Conservation (phyloP, 2,797 vertebrate genomes). For the Squalus acanthias region DNA sequence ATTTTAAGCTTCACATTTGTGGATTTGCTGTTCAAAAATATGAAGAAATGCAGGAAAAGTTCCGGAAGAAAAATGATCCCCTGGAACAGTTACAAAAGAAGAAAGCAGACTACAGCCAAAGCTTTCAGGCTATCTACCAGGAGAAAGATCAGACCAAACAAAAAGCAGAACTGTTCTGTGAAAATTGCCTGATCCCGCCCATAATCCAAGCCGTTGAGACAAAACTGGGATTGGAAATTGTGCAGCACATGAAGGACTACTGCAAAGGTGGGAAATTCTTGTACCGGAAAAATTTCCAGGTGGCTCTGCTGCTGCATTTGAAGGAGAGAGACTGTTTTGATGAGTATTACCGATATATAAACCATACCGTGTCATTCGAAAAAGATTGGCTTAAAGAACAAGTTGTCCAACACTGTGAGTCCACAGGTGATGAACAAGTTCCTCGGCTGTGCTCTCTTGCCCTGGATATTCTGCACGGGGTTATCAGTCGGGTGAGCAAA, state of each 20-base stretch:
- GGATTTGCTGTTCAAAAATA: no score
- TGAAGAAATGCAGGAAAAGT: no score
- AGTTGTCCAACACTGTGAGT: no score
- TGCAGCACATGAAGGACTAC: not conserved
- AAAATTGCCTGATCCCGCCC: no score
- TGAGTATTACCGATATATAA: not conserved
- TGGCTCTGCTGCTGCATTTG: not conserved
- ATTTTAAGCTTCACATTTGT: not conserved
- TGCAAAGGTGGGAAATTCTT: not conserved
- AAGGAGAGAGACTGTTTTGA: not conserved
- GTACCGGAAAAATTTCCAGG: not conserved
- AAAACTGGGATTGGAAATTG: not conserved
- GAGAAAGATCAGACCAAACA: no score
- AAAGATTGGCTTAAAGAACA: not conserved
- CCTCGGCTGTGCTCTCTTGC: not conserved
- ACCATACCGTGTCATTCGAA: not conserved
- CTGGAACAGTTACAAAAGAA: no score
- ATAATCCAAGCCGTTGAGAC: no score
- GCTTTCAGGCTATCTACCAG: no score
- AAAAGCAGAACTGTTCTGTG: no score
- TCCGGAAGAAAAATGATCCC: no score
- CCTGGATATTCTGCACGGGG: not conserved
- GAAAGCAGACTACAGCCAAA: no score
- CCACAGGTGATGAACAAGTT: no score
- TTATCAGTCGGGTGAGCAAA: not conserved